Percentiles rank a stretch among this genome's conserved stretches.
Conservation (phyloP, 2,113 vertebrate species). For the Salvator merianae region DNA sequence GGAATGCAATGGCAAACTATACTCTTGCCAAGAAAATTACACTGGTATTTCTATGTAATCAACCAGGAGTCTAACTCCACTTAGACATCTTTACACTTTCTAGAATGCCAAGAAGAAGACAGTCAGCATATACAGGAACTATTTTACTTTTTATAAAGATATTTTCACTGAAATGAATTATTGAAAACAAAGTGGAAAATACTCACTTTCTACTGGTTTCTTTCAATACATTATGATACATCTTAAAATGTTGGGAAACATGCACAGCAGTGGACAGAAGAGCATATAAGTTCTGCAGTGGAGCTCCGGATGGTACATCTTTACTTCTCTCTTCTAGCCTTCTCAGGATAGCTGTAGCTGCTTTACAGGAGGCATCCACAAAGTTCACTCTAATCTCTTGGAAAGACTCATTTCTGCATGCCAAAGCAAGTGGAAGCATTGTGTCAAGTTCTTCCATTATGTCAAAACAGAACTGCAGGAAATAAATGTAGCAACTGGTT, state of each 20-base stretch:
- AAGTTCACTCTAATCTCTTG: slow-evolving; percentile 88
- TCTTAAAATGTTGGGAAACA: slow-evolving; percentile 78
- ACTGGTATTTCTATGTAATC: too few species aligned
- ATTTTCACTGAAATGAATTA: slow-evolving; percentile 17
- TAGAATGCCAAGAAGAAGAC: too few species aligned
- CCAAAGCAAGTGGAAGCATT: slow-evolving; percentile 88
- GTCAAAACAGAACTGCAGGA: slow-evolving; percentile 88
- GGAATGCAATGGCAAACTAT: too few species aligned
- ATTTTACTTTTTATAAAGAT: not conserved
- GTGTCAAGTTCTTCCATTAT: slow-evolving; percentile 87
- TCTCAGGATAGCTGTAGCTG: slow-evolving; percentile 79
- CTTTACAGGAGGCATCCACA: slow-evolving; percentile 85
- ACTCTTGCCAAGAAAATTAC: too few species aligned
- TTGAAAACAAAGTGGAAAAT: slow-evolving; percentile 24
- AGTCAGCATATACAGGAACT: not conserved
- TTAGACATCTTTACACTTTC: too few species aligned
- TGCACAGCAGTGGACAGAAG: slow-evolving; percentile 83
- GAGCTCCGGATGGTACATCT: slow-evolving; percentile 81
- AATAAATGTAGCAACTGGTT: slow-evolving; percentile 65
- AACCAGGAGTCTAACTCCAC: too few species aligned
- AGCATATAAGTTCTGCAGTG: slow-evolving; percentile 78
- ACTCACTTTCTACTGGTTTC: slow-evolving; percentile 83
- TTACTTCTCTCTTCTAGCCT: slow-evolving; percentile 83
- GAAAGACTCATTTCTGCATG: slow-evolving; percentile 83
- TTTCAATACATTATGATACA: slow-evolving; percentile 80